Base-by-base conservation (phyloP, 2,797 vertebrate species). In the Knipowitschia caucasica region DNA sequence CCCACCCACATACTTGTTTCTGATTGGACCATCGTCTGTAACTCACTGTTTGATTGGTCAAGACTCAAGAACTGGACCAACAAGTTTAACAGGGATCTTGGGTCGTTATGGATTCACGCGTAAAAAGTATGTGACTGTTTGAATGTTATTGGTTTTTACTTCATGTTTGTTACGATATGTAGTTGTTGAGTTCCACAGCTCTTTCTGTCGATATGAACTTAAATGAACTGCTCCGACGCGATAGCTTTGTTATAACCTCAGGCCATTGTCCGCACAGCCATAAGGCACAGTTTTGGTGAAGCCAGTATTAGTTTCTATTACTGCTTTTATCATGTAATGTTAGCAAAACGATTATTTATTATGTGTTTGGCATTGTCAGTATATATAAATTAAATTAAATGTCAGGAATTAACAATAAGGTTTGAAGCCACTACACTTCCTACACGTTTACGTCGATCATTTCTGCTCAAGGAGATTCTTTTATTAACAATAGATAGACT, bases 61-160 rank as follows among this genome's bases (percentile, higher is more conserved):
- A 0, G 0, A 0, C 0, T 6, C 0, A 0, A 11, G 35, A 60
- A 81, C 76, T 29, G 47, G n/a, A 78, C 57, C 59, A 81, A 26
- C 79, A 81, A 0, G 77, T 58, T 80, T 69, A 60, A 57, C 0
- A 52, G 69, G 14, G n/a, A 51, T 42, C 21, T 45, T 45, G 61
- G 46, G 45, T 73, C 79, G 57, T 77, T 71, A 72, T 84, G 81
- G 77, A 45, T 44, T 71, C 61, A 63, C 64, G 52, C 65, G 17
- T 64, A 63, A 64, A 84, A 87, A 36, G 86, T 88, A 87, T 77
- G 83, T 85, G 23, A 52, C 69, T 74, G 50, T 75, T 75, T 10
- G 61, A 75, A 9, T 49, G 66, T 1, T 17, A 72, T 50, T 53
- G 9, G 49, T 47, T 25, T 50, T 0, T 50, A 50, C 5, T 1